Percentiles rank a stretch among this genome's conserved stretches.
Conservation (phyloP, 2,888 invertebrate species). For the Acronicta leporina region DNA sequence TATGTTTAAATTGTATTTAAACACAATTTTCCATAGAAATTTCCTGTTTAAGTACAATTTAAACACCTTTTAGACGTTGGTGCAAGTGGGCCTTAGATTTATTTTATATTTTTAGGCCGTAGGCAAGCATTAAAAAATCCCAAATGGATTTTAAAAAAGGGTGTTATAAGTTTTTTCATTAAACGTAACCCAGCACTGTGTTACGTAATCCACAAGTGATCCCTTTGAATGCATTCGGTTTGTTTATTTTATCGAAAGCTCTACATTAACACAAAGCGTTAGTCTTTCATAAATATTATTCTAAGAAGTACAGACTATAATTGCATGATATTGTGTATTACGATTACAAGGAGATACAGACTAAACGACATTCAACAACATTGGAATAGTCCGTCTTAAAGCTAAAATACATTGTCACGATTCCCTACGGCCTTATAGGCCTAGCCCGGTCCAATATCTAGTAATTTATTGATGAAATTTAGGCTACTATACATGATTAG, state of each 20-base stretch:
- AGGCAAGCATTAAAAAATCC: no score
- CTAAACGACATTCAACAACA: background rate
- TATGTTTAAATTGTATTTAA: no score
- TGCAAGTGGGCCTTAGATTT: no score
- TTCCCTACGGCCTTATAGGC: conserved; percentile 26
- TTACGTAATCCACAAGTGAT: background rate
- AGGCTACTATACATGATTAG: conserved; percentile 47
- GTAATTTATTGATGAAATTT: conserved; percentile 54
- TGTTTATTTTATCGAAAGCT: background rate
- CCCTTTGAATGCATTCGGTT: conserved; percentile 1
- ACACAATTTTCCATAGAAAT: no score
- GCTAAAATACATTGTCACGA: conserved; percentile 7
- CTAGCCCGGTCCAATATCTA: conserved; percentile 25
- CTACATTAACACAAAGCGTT: background rate
- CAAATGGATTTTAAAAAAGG: no score
- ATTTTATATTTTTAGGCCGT: no score
- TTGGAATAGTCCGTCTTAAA: background rate
- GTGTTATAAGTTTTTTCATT: no score
- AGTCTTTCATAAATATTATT: background rate
- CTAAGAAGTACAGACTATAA: background rate
- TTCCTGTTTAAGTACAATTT: no score
- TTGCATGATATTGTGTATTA: no score
- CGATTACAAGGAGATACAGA: background rate
- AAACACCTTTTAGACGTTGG: no score
- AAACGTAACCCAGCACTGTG: no score